phyloP scores from a whole-genome alignment of 2,888 invertebrate species.

The Scelioninae gen. 1 region DNA sequence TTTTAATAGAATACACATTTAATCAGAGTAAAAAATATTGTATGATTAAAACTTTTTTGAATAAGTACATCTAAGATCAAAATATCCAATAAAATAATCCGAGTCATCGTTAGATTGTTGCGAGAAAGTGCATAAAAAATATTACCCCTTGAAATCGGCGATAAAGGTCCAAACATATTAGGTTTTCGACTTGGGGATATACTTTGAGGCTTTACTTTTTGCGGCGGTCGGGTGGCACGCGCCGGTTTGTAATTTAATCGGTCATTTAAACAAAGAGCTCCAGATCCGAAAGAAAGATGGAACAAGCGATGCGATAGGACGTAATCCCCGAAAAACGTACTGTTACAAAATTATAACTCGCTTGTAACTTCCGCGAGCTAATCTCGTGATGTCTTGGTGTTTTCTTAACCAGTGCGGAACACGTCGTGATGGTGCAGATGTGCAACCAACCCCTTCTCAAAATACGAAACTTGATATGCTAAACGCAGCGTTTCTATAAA shows the following conservation, averaged over 20 bases:
- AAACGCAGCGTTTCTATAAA: constrained; percentile 30
- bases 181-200: constrained; percentile 58
- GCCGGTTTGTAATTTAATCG: constrained; percentile 83
- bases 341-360: constrained; percentile 70
- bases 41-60: too few relatives aligned
- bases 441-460: constrained; percentile 65
- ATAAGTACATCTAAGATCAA: too few relatives aligned
- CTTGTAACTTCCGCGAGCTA: constrained; percentile 67
- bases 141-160: constrained; percentile 45
- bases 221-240: constrained; percentile 81
- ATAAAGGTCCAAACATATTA: constrained; percentile 69
- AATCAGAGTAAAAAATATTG: too few relatives aligned
- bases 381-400: constrained; percentile 65
- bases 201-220: constrained; percentile 66
- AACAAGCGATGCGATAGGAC: constrained; percentile 34
- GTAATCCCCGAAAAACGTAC: constrained; percentile 72
- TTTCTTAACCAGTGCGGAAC: constrained; percentile 59
- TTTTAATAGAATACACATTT: too few relatives aligned
- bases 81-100: too few relatives aligned
- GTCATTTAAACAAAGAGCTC: constrained; percentile 79
- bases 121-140: neutral
- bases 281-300: constrained; percentile 33
- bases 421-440: constrained; percentile 63
- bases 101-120: too few relatives aligned
- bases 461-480: constrained; percentile 65